Base-by-base conservation (phyloP, 37 sponge, comb jelly and placozoan species). In the Cladorhizidae sp. region DNA sequence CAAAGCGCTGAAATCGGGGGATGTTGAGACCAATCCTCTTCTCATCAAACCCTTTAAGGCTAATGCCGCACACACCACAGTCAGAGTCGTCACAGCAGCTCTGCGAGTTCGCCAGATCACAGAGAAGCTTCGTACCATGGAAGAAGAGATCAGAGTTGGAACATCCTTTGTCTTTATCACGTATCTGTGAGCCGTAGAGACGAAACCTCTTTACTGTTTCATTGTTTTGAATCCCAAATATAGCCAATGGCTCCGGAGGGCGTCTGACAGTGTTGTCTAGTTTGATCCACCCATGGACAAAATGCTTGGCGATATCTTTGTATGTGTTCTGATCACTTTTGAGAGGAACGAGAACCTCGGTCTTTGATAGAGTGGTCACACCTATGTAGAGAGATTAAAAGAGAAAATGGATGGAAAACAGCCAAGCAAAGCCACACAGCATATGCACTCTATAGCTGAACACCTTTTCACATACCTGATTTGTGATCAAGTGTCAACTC, bases 1-100 rank as follows among this genome's bases (percentile, higher is more conserved):
- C 93, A 77, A 88, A 79, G 15, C 93, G 78, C 33, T 82, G 74
- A 73, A 93, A 71, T n/a, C 45, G 42, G 2, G 80, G 84, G 22
- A 92, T 87, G 41, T 87, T 87, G 0, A 31, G 80, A 38, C 63
- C 56, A 37, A 81, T 63, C 33, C 49, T 42, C 15, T 36, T 22
- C 23, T 36, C 3, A 28, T 81, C 67, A 63, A 89, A 89, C 28
- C 89, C 85, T 0, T 45, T 40, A n/a, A 31, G 25, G 52, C 75
- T 70, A 38, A 89, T 79, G 3, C 80, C 80, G 74, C 89, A 89
- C 12, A 79, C 50, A 21, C 76, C 75, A 75, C 89, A 89, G 7
- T 51, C 57, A n/a, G 49, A 15, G 37, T 81, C 72, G 40, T 33
- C 22, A 31, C 81, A 81, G 57, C 42, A 72, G 11, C 1, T 56